These are phyloP conservation scores for Drosophila quadrilineata DNA, from an alignment of 1,140 invertebrate genomes.

Conservation along the genomic window DNA sequence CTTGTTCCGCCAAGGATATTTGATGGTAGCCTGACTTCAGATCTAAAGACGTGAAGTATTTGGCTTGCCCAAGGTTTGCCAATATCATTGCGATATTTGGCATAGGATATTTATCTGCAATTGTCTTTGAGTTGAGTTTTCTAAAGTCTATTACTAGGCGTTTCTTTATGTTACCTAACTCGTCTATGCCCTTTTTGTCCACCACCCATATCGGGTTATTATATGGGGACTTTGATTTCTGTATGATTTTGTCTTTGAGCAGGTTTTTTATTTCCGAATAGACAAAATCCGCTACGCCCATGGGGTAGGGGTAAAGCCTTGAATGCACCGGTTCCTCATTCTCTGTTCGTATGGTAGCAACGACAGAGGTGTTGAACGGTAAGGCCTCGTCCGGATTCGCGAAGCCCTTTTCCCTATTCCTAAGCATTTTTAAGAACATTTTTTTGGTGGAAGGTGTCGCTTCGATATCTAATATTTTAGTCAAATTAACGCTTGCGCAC, in stretches of 20 bases:
- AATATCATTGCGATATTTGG: background rate
- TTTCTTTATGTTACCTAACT: background rate
- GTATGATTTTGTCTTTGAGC: background rate
- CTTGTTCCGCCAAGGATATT: background rate
- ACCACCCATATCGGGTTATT: background rate
- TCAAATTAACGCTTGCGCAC: too few species aligned
- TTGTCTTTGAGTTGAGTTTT: conserved; percentile 2
- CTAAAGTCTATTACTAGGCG: background rate
- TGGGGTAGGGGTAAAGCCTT: background rate
- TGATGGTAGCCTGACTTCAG: background rate
- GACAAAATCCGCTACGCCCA: background rate
- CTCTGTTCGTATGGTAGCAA: too few species aligned
- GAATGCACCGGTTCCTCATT: background rate
- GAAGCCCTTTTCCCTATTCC: too few species aligned
- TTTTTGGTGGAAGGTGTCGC: too few species aligned
- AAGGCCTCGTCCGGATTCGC: too few species aligned
- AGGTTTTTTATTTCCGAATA: background rate
- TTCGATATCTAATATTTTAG: too few species aligned
- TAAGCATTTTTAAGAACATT: too few species aligned
- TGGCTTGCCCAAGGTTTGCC: background rate
- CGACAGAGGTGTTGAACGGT: too few species aligned
- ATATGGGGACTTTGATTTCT: background rate
- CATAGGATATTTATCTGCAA: too few species aligned
- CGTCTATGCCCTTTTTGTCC: background rate
- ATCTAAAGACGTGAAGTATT: background rate